A percentile compares a stretch with the other conserved stretches of the same genome.
Conservation (phyloP, 1,140 invertebrate species). For the Cyphomyrmex costatus region DNA sequence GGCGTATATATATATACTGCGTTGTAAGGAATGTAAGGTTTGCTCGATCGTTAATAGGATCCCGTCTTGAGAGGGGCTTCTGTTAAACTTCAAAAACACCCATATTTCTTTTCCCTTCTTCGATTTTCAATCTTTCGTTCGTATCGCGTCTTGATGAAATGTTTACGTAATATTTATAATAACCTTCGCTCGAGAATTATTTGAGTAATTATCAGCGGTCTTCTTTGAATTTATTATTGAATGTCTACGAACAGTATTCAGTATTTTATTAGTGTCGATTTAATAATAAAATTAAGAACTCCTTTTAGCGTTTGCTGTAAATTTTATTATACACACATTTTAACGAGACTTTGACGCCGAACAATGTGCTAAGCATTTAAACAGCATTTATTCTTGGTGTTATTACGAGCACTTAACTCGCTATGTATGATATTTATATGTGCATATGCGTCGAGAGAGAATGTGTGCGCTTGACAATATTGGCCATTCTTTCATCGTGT, state of each 20-base stretch:
- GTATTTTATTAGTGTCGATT: slow-evolving; percentile 1
- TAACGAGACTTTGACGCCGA: neutral
- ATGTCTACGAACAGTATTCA: neutral
- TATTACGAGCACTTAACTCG: slow-evolving; percentile 34
- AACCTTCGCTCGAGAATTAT: slow-evolving; percentile 21
- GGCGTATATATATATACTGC: slow-evolving; percentile 11
- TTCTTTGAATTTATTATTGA: neutral
- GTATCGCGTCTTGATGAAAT: slow-evolving; percentile 44
- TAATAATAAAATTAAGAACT: neutral
- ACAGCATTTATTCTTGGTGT: neutral
- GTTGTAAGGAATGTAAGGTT: slow-evolving; percentile 55
- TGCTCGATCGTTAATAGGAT: slow-evolving; percentile 80
- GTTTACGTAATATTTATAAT: slow-evolving; percentile 61
- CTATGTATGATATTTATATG: slow-evolving; percentile 16
- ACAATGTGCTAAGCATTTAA: slow-evolving; percentile 31
- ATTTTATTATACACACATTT: slow-evolving; percentile 37
- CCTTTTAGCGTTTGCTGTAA: neutral
- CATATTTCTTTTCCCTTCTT: slow-evolving; percentile 56
- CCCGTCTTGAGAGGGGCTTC: slow-evolving; percentile 81
- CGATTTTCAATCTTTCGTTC: slow-evolving; percentile 23
- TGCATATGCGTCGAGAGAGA: neutral
- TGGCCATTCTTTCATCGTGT: neutral
- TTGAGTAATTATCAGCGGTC: neutral
- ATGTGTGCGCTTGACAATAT: slow-evolving; percentile 4
- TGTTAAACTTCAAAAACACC: slow-evolving; percentile 76